Conservation (phyloP, 1,140 invertebrate species). For the Daktulosphaira vitifoliae region DNA sequence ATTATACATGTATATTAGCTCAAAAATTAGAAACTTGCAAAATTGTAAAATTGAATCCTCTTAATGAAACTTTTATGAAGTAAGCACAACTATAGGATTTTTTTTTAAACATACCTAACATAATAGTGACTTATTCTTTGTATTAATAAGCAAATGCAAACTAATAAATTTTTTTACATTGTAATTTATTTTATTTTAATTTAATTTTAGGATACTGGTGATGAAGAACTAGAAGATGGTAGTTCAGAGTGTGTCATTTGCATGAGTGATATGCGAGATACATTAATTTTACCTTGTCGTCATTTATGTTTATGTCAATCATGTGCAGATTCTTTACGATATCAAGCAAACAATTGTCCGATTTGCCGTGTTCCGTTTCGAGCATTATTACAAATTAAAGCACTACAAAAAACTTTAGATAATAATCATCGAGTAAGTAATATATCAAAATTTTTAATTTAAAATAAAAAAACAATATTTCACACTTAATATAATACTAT, state of each 20-base stretch:
- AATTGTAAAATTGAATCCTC: too few species aligned
- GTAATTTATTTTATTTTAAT: constrained; percentile 24
- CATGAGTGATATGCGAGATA: constrained; percentile 95
- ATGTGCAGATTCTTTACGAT: constrained; percentile 92
- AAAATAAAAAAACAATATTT: not conserved
- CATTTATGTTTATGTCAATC: constrained; percentile 96
- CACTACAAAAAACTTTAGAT: constrained; percentile 68
- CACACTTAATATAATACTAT: not conserved
- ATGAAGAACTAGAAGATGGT: constrained; percentile 90
- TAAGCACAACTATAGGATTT: too few species aligned
- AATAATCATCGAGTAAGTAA: constrained; percentile 28
- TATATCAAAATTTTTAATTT: not conserved
- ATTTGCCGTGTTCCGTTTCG: constrained; percentile 96
- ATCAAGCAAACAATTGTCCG: constrained; percentile 97
- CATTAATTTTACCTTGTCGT: constrained; percentile 92
- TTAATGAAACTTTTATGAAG: too few species aligned
- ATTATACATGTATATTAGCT: too few species aligned
- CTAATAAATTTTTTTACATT: not conserved
- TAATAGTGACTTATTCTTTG: too few species aligned
- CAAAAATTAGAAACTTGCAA: too few species aligned
- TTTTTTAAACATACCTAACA: too few species aligned
- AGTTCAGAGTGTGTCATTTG: constrained; percentile 99
- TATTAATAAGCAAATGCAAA: too few species aligned
- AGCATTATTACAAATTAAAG: constrained; percentile 89
- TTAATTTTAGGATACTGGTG: constrained; percentile 52